phyloP scores from a whole-genome alignment of 2,113 vertebrate species.

The Hippolais icterina region DNA sequence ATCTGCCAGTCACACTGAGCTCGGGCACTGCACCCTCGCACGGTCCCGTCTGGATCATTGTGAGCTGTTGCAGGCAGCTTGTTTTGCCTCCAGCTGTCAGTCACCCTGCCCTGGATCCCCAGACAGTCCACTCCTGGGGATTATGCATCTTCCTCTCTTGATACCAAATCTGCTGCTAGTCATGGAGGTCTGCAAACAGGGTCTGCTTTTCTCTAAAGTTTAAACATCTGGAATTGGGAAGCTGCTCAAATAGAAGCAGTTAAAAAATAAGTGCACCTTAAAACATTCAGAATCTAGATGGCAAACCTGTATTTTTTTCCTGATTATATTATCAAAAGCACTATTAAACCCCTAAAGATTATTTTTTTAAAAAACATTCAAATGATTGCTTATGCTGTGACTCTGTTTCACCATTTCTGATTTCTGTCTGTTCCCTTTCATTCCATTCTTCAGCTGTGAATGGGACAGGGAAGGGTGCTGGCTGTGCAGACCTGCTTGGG shows the following conservation, averaged over 20 bases:
- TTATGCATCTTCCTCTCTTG: neutral
- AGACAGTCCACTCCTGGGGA: neutral
- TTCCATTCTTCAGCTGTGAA: neutral
- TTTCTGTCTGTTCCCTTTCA: neutral
- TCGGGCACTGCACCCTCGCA: accelerated
- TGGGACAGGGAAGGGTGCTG: neutral
- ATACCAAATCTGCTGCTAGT: neutral
- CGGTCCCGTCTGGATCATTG: accelerated
- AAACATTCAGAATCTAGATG: neutral
- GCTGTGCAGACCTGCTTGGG: neutral
- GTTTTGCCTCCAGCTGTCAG: neutral
- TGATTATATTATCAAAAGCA: neutral
- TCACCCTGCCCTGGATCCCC: neutral
- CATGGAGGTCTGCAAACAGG: neutral
- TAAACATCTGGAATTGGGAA: neutral
- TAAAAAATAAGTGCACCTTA: neutral
- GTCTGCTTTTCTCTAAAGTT: neutral
- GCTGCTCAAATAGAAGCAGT: neutral
- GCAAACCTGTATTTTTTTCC: neutral
- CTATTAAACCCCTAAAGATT: neutral
- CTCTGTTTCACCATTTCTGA: neutral
- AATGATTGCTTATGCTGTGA: neutral
- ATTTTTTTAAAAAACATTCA: neutral
- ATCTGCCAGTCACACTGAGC: neutral
- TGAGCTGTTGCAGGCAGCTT: neutral